A percentile compares a stretch with the other conserved stretches of the same genome.
phyloP scores from a whole-genome alignment of 2,888 invertebrate species.

The Papilio demoleus region DNA sequence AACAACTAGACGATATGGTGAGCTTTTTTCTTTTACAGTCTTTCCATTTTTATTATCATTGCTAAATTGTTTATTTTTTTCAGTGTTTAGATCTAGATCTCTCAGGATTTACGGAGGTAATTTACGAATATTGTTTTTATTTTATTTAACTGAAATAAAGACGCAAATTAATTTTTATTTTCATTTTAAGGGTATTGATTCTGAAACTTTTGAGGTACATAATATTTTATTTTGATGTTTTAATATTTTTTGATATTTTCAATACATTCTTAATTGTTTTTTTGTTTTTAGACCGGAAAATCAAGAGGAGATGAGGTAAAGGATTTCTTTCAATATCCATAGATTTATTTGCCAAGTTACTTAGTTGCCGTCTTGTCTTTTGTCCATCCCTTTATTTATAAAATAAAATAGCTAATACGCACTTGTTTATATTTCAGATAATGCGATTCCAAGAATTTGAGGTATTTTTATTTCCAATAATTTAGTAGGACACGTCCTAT shows the following conservation, averaged over 20 bases:
- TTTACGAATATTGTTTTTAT: constrained; percentile 35
- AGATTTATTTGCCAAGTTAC: neutral
- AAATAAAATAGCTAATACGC: neutral
- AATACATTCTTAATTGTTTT: neutral
- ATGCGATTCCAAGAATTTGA: constrained; percentile 39
- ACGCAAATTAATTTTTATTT: constrained; percentile 23
- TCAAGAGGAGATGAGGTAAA: constrained; percentile 59
- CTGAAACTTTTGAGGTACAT: constrained; percentile 71
- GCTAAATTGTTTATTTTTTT: constrained; percentile 50
- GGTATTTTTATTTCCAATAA: constrained; percentile 28
- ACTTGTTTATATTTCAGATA: constrained; percentile 25
- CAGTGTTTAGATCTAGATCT: constrained; percentile 74
- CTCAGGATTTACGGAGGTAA: constrained; percentile 73
- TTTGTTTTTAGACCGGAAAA: constrained; percentile 59
- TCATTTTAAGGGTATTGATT: constrained; percentile 69
- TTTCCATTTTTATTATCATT: neutral
- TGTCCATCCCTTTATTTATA: too few species aligned
- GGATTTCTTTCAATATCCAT: constrained; percentile 2
- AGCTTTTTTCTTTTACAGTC: constrained; percentile 41
- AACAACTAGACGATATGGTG: constrained; percentile 73
- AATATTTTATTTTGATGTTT: constrained; percentile 1
- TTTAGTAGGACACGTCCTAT: too few species aligned
- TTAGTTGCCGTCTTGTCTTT: neutral
- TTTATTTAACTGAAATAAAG: constrained; percentile 16
- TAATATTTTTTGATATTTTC: neutral